These are phyloP conservation scores for Oreohelix idahoensis DNA, from an alignment of 1,140 invertebrate species.

Conservation along the genomic window DNA sequence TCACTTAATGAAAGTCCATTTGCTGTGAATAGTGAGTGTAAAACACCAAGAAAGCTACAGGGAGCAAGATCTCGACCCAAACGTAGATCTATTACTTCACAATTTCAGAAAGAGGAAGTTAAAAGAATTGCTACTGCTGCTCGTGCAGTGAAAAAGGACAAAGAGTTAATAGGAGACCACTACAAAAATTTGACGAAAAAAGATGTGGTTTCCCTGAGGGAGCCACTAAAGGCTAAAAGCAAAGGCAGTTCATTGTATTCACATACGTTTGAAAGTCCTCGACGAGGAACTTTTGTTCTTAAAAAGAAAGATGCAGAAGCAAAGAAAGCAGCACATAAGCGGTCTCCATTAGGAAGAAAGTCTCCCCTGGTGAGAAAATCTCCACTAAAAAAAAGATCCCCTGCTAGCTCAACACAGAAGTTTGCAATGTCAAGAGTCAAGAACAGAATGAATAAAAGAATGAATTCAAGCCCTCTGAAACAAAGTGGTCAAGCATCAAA, in stretches of 20 bases:
- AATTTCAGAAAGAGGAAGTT: slow-evolving; percentile 27
- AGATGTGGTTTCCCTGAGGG: neutral
- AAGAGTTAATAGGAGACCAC: neutral
- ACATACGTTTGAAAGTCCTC: neutral
- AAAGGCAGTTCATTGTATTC: neutral
- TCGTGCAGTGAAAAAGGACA: neutral
- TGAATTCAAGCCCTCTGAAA: neutral
- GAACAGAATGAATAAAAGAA: neutral
- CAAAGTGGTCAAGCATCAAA: neutral
- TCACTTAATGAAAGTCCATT: slow-evolving; percentile 26
- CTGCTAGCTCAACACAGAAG: neutral
- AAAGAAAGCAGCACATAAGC: neutral
- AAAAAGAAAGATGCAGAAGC: neutral
- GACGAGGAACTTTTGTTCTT: neutral
- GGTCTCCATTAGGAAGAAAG: neutral
- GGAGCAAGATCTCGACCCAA: neutral
- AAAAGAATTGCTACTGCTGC: slow-evolving; percentile 3
- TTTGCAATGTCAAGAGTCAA: neutral
- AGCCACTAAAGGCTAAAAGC: neutral
- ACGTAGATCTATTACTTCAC: slow-evolving; percentile 21
- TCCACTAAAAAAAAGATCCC: neutral
- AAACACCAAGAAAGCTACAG: neutral
- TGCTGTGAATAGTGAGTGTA: neutral
- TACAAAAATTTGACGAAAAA: slow-evolving; percentile 14
- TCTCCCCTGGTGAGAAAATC: neutral